These are phyloP conservation scores for Hirudinaria manillensis DNA, from an alignment of 2,888 invertebrate genomes.

Conservation along the genomic window DNA sequence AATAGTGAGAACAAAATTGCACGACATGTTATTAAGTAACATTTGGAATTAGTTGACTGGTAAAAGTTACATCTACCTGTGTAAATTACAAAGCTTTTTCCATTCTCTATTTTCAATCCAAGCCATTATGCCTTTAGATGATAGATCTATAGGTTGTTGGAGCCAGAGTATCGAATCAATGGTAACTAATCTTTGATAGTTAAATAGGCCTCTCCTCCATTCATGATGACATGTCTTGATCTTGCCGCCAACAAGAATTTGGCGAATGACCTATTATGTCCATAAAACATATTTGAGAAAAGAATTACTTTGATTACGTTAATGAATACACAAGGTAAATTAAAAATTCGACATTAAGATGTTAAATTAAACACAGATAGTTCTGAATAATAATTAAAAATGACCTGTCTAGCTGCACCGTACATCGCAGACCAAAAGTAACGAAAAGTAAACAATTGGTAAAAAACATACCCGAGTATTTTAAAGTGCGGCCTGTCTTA, in stretches of 20 bases:
- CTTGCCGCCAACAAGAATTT: background rate
- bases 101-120: conserved; percentile 36
- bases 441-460: too few species aligned
- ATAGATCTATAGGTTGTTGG: conserved; percentile 38
- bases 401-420: too few species aligned
- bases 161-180: conserved; percentile 35
- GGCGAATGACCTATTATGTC: background rate
- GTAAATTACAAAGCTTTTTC: conserved; percentile 35
- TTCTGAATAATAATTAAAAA: too few species aligned
- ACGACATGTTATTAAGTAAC: background rate
- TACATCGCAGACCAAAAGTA: too few species aligned
- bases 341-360: too few species aligned
- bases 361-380: background rate
- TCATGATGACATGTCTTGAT: background rate
- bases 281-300: background rate
- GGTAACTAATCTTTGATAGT: conserved; percentile 33
- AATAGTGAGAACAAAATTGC: background rate
- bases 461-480: too few species aligned
- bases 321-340: background rate
- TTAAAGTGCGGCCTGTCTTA: too few species aligned
- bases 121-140: conserved; percentile 25
- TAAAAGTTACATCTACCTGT: conserved; percentile 32
- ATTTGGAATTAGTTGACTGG: background rate
- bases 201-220: conserved; percentile 30
- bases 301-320: background rate